phyloP scores from a whole-genome alignment of 1,140 invertebrate species.

The Cotesia glomerata region DNA sequence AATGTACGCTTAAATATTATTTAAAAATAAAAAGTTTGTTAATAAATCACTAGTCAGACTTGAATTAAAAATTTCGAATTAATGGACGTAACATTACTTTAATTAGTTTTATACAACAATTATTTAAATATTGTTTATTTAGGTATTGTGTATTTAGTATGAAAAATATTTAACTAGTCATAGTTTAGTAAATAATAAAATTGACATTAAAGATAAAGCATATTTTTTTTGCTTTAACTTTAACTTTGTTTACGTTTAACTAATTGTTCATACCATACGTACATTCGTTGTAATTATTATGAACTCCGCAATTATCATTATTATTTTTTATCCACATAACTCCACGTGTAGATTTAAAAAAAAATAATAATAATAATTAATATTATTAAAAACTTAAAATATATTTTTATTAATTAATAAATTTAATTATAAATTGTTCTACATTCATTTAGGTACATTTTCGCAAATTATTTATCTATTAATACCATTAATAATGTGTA shows the following conservation, averaged over 20 bases:
- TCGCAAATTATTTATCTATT: neutral
- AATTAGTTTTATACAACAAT: neutral
- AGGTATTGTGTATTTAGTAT: neutral
- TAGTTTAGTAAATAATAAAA: no score
- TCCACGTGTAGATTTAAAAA: no score
- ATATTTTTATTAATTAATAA: neutral
- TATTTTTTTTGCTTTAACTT: no score
- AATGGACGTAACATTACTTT: neutral
- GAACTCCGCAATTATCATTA: no score
- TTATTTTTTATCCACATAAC: no score
- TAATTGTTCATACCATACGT: no score
- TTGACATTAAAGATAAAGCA: no score
- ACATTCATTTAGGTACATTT: constrained; percentile 2
- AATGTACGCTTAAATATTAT: constrained; percentile 2
- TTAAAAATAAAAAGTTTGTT: constrained; percentile 16
- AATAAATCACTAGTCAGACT: constrained; percentile 31
- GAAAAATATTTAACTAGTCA: no score
- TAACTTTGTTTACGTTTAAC: no score
- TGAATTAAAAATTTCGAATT: constrained; percentile 22
- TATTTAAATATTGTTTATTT: neutral
- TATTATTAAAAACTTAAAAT: neutral
- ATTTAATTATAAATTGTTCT: neutral
- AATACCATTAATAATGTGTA: neutral
- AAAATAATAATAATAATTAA: no score
- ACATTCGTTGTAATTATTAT: no score